phyloP scores from a whole-genome alignment of 2,888 invertebrate genomes.

The Orthosia gracilis region DNA sequence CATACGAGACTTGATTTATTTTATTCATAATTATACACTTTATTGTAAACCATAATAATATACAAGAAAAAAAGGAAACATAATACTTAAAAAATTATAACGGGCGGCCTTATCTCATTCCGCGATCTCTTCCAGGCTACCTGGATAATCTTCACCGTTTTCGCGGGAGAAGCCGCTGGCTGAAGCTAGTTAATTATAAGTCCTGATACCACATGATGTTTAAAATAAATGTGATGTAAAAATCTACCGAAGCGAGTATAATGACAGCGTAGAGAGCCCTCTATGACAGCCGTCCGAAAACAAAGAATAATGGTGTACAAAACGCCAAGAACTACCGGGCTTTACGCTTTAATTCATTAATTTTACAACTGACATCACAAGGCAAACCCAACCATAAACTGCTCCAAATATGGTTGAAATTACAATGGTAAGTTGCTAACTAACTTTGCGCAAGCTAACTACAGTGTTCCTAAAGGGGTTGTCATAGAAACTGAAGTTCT shows the following conservation, averaged over 20 bases:
- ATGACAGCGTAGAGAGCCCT: conserved; percentile 69
- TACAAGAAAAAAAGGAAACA: no score
- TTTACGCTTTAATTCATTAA: conserved; percentile 89
- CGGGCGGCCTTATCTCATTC: no score
- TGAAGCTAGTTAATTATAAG: background rate
- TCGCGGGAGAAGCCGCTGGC: no score
- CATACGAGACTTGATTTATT: no score
- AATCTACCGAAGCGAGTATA: conserved; percentile 2
- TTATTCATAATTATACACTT: no score
- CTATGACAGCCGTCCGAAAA: conserved; percentile 74
- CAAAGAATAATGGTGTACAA: conserved; percentile 85
- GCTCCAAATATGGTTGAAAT: conserved; percentile 42
- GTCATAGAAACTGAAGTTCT: conserved; percentile 90
- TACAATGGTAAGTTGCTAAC: conserved; percentile 59
- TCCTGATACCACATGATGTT: background rate
- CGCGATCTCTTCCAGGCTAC: no score
- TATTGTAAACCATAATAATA: no score
- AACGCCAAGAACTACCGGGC: conserved; percentile 85
- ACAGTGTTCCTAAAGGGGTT: conserved; percentile 89
- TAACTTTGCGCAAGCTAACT: conserved; percentile 82
- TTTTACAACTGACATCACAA: conserved; percentile 78
- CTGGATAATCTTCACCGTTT: no score
- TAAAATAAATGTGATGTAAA: background rate
- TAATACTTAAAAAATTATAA: no score
- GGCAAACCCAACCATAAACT: conserved; percentile 60